Conservation (phyloP, 2,113 vertebrate genomes). For the Tetraodon nigroviridis region DNA sequence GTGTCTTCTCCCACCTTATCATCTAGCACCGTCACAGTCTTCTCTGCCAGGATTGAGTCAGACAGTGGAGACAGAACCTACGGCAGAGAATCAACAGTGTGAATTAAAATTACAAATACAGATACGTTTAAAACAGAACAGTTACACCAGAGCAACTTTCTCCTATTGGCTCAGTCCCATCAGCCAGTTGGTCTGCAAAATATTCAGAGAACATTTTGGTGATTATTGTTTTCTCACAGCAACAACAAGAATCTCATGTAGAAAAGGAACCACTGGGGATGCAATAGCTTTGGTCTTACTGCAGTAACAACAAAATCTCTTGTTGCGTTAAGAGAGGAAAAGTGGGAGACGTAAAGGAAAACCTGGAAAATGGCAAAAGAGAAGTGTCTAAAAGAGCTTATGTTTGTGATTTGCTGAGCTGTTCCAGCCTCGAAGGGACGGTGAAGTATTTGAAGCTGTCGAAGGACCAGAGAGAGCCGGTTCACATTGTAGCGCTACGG, state of each 20-base stretch:
- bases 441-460: conserved; percentile 4
- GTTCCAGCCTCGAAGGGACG: conserved; percentile 5
- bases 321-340: not conserved
- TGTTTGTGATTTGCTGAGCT: conserved; percentile 1
- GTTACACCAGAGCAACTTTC: not conserved
- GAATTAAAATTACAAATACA: not conserved
- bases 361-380: not conserved
- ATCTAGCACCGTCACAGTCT: conserved; percentile 88
- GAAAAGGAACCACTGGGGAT: not conserved
- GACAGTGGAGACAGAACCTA: conserved; percentile 94
- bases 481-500: not conserved
- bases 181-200: not conserved
- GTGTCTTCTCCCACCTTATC: conserved; percentile 76
- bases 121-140: not conserved
- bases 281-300: not conserved
- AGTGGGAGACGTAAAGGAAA: not conserved
- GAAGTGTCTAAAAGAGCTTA: not conserved
- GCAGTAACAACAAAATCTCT: not conserved
- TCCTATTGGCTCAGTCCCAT: not conserved
- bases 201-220: not conserved
- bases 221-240: not conserved
- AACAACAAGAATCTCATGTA: not conserved
- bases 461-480: conserved; percentile 7
- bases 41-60: conserved; percentile 95
- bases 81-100: conserved; percentile 3